Base-by-base conservation (phyloP, 2,113 vertebrate species). In the Passer montanus region DNA sequence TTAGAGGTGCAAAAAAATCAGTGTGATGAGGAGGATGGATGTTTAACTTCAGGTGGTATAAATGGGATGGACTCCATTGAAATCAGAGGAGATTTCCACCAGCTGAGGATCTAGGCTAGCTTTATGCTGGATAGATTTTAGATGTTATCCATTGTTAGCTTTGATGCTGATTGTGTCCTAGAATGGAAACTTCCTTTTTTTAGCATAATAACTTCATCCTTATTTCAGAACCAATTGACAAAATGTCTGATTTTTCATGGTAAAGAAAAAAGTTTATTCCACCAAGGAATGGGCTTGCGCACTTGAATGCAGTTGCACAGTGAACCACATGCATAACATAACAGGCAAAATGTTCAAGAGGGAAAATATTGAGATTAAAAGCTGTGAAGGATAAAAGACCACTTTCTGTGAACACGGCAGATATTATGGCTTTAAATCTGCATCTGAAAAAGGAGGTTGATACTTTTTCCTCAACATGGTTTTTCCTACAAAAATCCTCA, bases 251-350 rank as follows among this genome's bases (percentile, higher is more conserved):
- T 89, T 94, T 96, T 87, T 88, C 96, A 96, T 94, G 95, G 94
- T 84, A 78, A 73, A 90, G 89, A 93, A 97, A 96, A 37, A 90
- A 52, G 86, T 96, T 97, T 93, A 92, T 97, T 95, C 86, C 84
- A 96, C 85, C 96, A 97, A 96, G 94, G 39, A 95, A 93, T 94
- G 90, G 87, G 84, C 94, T 90, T 77, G 76, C 15, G 77, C 88
- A 95, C 84, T 97, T 87, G 93, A 96, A 97, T 96, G 97, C 89
- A 94, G 90, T 95, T 94, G 94, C 91, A 95, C 90, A 95, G 78
- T 87, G 94, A 96, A 95, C 94, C 31, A 60, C 97, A 95, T 93
- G 90, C 93, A 83, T 90, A 88, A 75, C 56, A 63, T 35, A 39
- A 84, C 41, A 94, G 79, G 95, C 73, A 97, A 87, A 91, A 94